Evolutionary conservation across 2,113 vertebrate species (phyloP), one percentile per base, ranked within the genome.

Genomic region (Rynchops niger): DNA sequence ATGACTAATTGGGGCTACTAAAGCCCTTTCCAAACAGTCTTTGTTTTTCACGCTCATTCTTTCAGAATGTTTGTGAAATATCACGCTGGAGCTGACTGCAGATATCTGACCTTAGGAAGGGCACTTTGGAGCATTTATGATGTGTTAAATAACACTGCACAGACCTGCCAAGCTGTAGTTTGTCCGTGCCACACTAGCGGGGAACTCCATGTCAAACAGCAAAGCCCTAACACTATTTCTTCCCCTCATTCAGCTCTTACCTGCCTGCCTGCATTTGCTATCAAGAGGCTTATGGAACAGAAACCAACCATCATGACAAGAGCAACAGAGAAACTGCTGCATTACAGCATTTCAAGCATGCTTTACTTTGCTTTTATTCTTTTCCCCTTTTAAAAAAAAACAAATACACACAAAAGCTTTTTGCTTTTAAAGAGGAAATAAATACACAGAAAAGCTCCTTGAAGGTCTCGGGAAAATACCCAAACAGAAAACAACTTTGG

Each of bases 51-150:
- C 0, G 0, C 53, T 88, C 49, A 23, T 90, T 92, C 61, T 78
- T 86, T 82, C 52, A 36, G 55, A 84, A 63, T 3, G 18, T 18
- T 86, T 88, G 61, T 93, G 92, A 95, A 84, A 80, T 66, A 70
- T 67, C 76, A 67, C 47, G 43, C 77, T 66, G 43, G 58, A 90
- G 52, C 2, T 56, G 63, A 43, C 59, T 78, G 80, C 72, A 83
- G 82, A 42, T 74, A 78, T 34, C 72, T 91, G 95, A 95, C 90
- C 90, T 63, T 40, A 26, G n/a, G 43, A 96, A 96, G 94, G 80
- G 65, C 67, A 47, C 45, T 61, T 58, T 0, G 15, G 59, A 88
- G 59, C 72, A 36, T 96, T 96, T 95, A 97, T 1, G 59, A 97
- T 27, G 90, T 96, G 92, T 66, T 61, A 90, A 90, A 19, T 50